Conservation (phyloP, 1,140 invertebrate genomes). For the Papilio polyxenes region DNA sequence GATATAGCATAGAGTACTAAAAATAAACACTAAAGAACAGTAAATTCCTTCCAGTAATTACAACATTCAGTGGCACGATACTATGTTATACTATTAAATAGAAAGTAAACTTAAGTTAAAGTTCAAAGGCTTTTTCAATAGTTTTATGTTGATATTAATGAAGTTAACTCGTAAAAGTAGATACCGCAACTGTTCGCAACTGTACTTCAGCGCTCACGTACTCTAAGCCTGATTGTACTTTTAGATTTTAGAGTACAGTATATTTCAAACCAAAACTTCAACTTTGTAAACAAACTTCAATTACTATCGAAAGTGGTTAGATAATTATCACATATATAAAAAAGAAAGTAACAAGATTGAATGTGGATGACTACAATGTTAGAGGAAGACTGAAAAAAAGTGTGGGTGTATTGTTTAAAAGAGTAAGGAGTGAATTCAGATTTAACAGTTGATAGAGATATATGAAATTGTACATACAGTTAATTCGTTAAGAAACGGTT, state of each 20-base stretch:
- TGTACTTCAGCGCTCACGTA: background rate
- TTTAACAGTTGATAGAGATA: too few relatives aligned
- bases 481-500: too few relatives aligned
- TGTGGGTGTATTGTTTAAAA: too few relatives aligned
- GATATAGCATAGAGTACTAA: too few relatives aligned
- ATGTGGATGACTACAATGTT: too few relatives aligned
- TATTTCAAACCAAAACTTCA: background rate
- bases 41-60: background rate
- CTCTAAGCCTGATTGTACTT: background rate
- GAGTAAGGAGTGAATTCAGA: too few relatives aligned
- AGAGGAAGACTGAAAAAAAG: too few relatives aligned
- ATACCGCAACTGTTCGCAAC: background rate
- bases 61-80: background rate
- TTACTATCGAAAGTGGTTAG: background rate
- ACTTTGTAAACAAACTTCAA: background rate
- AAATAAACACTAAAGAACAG: background rate
- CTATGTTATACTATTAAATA: background rate
- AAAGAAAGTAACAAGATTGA: too few relatives aligned
- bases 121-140: constrained; percentile 10
- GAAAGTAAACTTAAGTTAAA: background rate
- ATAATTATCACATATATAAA: background rate
- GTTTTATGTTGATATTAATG: background rate
- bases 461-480: too few relatives aligned
- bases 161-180: background rate
- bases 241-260: background rate